Evolutionary conservation across 2,797 vertebrate species (phyloP).

Genomic region (Tiaroga cobitis): DNA sequence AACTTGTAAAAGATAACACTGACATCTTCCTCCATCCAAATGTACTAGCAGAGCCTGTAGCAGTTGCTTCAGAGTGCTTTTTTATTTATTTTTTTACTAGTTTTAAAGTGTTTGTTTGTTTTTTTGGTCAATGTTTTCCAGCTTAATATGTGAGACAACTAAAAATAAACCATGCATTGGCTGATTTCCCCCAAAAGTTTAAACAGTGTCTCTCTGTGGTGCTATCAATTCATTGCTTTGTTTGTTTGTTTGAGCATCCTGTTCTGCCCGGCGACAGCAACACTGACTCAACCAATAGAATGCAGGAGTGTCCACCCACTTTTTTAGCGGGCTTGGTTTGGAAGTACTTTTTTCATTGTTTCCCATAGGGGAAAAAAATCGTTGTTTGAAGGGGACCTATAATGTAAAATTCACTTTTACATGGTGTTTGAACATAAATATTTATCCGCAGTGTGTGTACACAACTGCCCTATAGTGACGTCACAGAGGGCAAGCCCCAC

Average conservation of each 20-base stretch:
- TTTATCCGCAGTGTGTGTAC: too few relatives aligned
- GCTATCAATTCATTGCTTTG: not conserved
- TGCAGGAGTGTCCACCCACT: not conserved
- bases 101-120: not conserved
- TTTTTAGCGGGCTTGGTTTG: not conserved
- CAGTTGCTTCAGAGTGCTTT: not conserved
- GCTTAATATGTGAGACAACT: not conserved
- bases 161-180: not conserved
- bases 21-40: not conserved
- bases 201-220: not conserved
- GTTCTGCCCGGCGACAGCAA: not conserved
- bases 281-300: not conserved
- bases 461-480: too few relatives aligned
- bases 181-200: not conserved
- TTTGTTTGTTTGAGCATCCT: not conserved
- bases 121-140: not conserved
- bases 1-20: constrained; percentile 23
- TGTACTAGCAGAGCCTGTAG: not conserved
- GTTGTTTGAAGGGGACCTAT: too few relatives aligned
- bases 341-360: not conserved
- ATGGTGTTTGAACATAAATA: too few relatives aligned
- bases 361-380: not conserved
- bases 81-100: not conserved
- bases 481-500: too few relatives aligned
- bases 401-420: too few relatives aligned